These are phyloP conservation scores for Chunga burmeisteri DNA, from an alignment of 2,113 vertebrate species.

Conservation along the genomic window DNA sequence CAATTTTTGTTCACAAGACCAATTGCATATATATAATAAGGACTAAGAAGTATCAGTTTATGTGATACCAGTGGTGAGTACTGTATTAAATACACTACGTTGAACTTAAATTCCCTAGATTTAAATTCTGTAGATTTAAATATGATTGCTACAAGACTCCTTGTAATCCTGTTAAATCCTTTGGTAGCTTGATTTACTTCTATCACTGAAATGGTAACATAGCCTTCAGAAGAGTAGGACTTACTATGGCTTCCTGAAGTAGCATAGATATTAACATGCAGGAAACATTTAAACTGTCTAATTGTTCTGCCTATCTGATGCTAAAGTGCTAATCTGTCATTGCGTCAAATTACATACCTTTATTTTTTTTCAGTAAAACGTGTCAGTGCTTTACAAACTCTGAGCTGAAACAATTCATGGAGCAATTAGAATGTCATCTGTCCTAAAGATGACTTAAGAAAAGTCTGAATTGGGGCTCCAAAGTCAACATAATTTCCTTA, in stretches of 20 bases:
- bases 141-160: conserved; percentile 63
- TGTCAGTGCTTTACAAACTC: conserved; percentile 73
- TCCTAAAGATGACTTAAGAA: conserved; percentile 59
- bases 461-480: conserved; percentile 59
- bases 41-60: not conserved
- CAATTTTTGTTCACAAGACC: not conserved
- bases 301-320: conserved; percentile 70
- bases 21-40: not conserved
- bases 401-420: conserved; percentile 61
- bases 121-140: conserved; percentile 73
- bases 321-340: conserved; percentile 73
- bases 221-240: conserved; percentile 43
- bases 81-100: not conserved
- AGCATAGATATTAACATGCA: conserved; percentile 66
- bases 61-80: not conserved
- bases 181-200: conserved; percentile 71
- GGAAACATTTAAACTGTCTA: conserved; percentile 69
- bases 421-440: conserved; percentile 73
- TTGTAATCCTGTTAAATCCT: conserved; percentile 70
- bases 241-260: conserved; percentile 68
- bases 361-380: conserved; percentile 59
- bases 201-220: conserved; percentile 55
- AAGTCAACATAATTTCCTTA: conserved; percentile 67
- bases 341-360: conserved; percentile 72
- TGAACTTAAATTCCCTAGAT: conserved; percentile 65